Evolutionary conservation across 2,888 invertebrate genomes (phyloP).

Genomic region (Aromia moschata): DNA sequence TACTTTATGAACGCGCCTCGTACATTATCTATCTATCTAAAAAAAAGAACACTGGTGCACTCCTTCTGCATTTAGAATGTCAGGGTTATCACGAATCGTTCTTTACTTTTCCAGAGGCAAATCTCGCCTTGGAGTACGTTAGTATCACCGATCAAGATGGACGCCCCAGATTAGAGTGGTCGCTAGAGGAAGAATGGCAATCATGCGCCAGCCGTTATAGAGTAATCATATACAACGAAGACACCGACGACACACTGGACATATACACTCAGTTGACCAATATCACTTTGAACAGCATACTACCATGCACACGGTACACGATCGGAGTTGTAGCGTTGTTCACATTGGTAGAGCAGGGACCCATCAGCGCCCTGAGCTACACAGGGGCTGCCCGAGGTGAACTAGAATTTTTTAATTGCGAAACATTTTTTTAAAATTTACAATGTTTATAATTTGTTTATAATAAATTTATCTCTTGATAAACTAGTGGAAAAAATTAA

Average conservation of each 20-base stretch:
- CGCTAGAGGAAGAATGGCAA: not conserved
- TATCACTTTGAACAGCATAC: constrained; percentile 1
- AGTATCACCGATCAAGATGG: not conserved
- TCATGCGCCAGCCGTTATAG: not conserved
- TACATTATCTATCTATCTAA: too few species aligned
- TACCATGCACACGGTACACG: constrained; percentile 25
- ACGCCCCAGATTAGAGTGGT: not conserved
- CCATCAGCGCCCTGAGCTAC: not conserved
- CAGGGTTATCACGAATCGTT: too few species aligned
- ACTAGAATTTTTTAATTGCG: too few species aligned
- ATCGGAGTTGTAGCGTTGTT: constrained; percentile 28
- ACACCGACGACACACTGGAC: not conserved
- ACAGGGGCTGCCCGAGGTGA: too few species aligned
- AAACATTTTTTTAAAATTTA: too few species aligned
- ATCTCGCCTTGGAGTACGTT: not conserved
- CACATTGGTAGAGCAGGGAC: constrained; percentile 25
- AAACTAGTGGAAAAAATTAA: too few species aligned
- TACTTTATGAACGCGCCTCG: too few species aligned
- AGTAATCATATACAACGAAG: not conserved
- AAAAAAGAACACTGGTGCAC: too few species aligned
- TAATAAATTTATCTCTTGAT: too few species aligned
- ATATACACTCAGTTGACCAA: not conserved
- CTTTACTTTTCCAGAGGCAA: constrained; percentile 1
- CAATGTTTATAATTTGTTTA: too few species aligned
- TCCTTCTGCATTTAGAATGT: too few species aligned